A percentile compares a stretch with the other conserved stretches of the same genome.
Conservation (phyloP, 2,888 invertebrate genomes). For the Eutolmus rufibarbis region DNA sequence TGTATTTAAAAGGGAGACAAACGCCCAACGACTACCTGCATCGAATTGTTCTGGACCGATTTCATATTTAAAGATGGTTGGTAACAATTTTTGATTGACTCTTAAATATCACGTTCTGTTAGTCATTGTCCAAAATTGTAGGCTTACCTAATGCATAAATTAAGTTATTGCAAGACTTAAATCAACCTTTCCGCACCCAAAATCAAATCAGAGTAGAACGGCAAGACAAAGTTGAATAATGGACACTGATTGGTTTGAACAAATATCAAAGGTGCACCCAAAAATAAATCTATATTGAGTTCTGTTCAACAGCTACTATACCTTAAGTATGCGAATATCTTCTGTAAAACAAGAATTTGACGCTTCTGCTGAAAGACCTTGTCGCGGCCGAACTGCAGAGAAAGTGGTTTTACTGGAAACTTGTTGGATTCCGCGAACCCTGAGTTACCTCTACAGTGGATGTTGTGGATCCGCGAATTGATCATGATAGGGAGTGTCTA, state of each 20-base stretch:
- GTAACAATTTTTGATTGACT: background rate
- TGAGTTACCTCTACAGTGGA: background rate
- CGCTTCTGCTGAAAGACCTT: slow-evolving; percentile 1
- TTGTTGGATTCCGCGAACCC: background rate
- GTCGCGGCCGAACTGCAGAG: background rate
- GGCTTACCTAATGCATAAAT: background rate
- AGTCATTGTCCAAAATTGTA: background rate
- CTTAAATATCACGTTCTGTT: background rate
- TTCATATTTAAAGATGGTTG: background rate
- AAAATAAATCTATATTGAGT: background rate
- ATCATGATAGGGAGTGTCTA: background rate
- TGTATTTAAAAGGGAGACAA: background rate
- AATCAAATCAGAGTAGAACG: background rate
- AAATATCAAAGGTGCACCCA: background rate
- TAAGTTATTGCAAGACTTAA: background rate
- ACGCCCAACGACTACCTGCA: background rate
- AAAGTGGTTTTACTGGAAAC: slow-evolving; percentile 19
- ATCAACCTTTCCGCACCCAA: background rate
- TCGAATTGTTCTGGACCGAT: background rate
- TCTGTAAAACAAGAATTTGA: slow-evolving; percentile 11
- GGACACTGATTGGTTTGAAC: background rate
- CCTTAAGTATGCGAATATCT: background rate
- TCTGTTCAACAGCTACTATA: background rate
- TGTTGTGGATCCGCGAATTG: background rate
- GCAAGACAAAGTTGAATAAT: background rate